Base-by-base conservation (phyloP, 37 sponge, comb jelly and placozoan genomes). In the Sycon ciliatum region DNA sequence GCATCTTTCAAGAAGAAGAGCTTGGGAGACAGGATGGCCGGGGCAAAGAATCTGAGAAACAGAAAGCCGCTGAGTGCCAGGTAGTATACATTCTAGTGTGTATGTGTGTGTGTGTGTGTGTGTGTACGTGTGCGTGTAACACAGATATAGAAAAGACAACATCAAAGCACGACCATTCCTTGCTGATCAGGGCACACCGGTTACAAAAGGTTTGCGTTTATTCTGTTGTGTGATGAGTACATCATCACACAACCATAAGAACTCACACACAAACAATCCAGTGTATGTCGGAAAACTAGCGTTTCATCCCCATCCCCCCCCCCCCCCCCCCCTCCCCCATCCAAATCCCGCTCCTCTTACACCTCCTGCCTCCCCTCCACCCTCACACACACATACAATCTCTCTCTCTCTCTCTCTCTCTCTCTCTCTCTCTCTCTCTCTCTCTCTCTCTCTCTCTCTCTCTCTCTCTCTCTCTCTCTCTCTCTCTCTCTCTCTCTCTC, bases 21-120 rank as follows among this genome's bases (percentile, higher is more conserved):
- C 63, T 95, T 95, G 24, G 97, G 97, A 22, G 88, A 79, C 33
- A 95, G 76, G 16, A 95, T 83, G 72, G 91, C 91, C 28, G 97
- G 87, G 0, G 87, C 88, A 76, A 95, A 90, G 82, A 90, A 95
- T 27, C 91, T 60, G 53, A 95, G 80, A 53, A 95, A 90, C 24
- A 95, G 72, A 73, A 95, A 95, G 3, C 90, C 82, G 64, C 87
- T 82, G 35, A 89, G 68, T n/a, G 90, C 87, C 26, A 83, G 57
- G 52, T 82, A 89, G 27, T 80, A 83, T 28, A 86, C 68, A 34
- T 88, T 85, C 89, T 85, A n/a, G n/a, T n/a, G n/a, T n/a, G n/a
- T n/a, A n/a, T n/a, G n/a, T n/a, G n/a, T n/a, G n/a, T n/a, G n/a
- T n/a, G n/a, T n/a, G n/a, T n/a, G n/a, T n/a, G n/a, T n/a, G n/a